Evolutionary conservation across 2,113 vertebrate genomes (phyloP).

Genomic region (Rhynchomys soricoides): DNA sequence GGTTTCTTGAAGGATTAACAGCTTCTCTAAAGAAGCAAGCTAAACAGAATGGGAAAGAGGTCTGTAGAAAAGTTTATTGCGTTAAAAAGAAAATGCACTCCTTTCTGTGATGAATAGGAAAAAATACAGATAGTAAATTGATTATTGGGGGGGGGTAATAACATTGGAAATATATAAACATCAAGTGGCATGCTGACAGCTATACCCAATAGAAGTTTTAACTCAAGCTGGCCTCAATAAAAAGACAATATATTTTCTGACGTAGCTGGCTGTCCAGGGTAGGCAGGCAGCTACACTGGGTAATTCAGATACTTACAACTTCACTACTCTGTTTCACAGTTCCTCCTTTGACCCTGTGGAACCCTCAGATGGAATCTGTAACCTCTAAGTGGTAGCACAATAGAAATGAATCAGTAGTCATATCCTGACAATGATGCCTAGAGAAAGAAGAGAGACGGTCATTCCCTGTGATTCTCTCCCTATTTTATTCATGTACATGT

Average conservation of each 20-base stretch:
- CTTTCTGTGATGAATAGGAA: not conserved
- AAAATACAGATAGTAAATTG: not conserved
- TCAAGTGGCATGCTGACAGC: not conserved
- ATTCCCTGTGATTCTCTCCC: not conserved
- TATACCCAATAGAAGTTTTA: not conserved
- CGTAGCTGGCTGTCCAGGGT: not conserved
- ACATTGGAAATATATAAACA: not conserved
- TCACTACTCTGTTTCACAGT: not conserved
- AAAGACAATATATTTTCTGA: not conserved
- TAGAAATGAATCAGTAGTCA: not conserved
- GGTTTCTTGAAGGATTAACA: not conserved
- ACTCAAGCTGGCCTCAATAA: not conserved
- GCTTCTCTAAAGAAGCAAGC: not conserved
- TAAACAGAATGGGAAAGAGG: not conserved
- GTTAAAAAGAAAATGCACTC: not conserved
- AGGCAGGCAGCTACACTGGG: not conserved
- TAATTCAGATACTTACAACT: not conserved
- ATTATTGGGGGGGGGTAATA: not conserved
- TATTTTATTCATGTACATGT: constrained; percentile 53
- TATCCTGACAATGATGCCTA: not conserved
- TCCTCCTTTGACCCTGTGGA: not conserved
- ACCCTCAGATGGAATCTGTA: not conserved
- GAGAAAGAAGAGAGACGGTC: not conserved
- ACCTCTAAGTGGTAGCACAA: not conserved
- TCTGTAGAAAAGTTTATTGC: not conserved